These are phyloP conservation scores for Enchytraeus crypticus DNA, from an alignment of 2,888 invertebrate species.

Conservation along the genomic window DNA sequence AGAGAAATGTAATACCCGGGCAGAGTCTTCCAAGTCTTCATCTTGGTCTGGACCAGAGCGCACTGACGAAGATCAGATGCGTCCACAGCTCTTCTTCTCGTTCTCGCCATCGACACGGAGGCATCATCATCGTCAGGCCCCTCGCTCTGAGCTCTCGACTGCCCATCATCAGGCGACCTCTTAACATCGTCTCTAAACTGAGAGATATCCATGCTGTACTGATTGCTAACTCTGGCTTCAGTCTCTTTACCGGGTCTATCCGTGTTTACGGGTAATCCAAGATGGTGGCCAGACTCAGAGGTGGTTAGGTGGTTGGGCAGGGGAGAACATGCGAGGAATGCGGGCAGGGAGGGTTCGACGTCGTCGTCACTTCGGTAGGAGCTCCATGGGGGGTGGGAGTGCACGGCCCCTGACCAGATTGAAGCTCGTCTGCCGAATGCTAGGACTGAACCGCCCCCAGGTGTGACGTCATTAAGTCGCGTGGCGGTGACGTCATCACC, in stretches of 20 bases:
- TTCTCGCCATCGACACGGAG: neutral
- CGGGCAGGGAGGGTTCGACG: neutral
- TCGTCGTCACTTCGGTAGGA: neutral
- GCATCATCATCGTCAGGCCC: slow-evolving; percentile 5
- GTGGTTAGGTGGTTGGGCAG: no score
- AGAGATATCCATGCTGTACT: neutral
- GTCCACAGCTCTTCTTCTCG: slow-evolving; percentile 68
- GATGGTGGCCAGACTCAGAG: no score
- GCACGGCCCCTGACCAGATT: neutral
- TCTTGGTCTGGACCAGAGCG: slow-evolving; percentile 76
- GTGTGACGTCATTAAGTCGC: neutral
- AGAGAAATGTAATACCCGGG: no score
- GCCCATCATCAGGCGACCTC: no score
- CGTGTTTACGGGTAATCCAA: no score
- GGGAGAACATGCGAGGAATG: no score
- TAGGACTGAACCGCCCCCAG: neutral
- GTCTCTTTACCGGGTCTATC: no score
- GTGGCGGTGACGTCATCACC: neutral
- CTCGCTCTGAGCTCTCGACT: neutral
- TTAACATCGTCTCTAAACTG: no score
- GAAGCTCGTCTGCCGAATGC: neutral
- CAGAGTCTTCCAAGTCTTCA: slow-evolving; percentile 49
- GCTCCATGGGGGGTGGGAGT: neutral
- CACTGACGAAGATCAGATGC: slow-evolving; percentile 79
- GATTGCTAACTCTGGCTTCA: no score